Evolutionary conservation across 2,888 invertebrate species (phyloP).

Genomic region (Pandemis corylana): DNA sequence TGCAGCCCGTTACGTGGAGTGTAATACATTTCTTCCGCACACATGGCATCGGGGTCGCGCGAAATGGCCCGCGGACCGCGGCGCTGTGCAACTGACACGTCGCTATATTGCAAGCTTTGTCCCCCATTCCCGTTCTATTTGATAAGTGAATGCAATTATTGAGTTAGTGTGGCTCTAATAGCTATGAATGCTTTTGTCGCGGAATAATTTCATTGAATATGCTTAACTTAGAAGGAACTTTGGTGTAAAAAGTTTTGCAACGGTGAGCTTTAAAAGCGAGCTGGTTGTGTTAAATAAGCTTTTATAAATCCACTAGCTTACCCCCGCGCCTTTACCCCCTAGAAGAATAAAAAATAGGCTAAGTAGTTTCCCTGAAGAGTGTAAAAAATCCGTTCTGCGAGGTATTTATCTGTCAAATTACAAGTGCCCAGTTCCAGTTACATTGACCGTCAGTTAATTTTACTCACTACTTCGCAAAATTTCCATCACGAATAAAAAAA

Average conservation of each 20-base stretch:
- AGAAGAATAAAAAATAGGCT: no score
- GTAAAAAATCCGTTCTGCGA: no score
- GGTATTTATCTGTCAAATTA: no score
- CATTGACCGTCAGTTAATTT: no score
- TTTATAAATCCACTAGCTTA: no score
- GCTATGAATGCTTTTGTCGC: constrained; percentile 6
- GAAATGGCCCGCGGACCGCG: constrained; percentile 58
- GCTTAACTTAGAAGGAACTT: not conserved
- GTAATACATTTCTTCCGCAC: constrained; percentile 44
- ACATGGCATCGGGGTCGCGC: constrained; percentile 55
- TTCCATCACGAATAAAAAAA: no score
- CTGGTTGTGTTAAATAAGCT: not conserved
- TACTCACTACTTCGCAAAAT: no score
- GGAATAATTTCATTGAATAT: not conserved
- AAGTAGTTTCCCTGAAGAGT: no score
- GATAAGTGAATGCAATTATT: constrained; percentile 42
- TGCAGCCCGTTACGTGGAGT: constrained; percentile 20
- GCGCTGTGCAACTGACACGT: constrained; percentile 63
- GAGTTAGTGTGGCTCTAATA: constrained; percentile 27
- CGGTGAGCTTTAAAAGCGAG: not conserved
- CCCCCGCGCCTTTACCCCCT: no score
- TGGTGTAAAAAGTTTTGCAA: no score
- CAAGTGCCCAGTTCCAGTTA: no score
- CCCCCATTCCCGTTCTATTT: constrained; percentile 32
- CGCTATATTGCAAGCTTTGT: constrained; percentile 46